A percentile compares a stretch with the other conserved stretches of the same genome.
These are phyloP conservation scores for Ostrea denselamellosa DNA, from an alignment of 1,140 invertebrate genomes.

Conservation along the genomic window DNA sequence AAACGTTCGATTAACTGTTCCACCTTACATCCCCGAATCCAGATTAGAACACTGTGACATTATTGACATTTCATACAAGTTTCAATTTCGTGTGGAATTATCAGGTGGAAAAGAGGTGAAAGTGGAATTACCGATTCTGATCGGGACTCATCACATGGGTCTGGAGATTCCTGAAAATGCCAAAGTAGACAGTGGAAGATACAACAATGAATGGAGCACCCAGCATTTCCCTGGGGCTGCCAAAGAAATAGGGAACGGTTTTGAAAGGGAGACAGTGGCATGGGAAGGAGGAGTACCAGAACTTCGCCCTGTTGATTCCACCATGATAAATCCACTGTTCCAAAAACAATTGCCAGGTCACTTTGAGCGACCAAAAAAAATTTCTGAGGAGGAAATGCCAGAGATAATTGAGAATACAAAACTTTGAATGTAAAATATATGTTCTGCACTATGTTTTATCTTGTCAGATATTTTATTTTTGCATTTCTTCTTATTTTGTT, in stretches of 20 bases:
- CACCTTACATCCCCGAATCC: slow-evolving; percentile 77
- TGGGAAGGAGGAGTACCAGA: slow-evolving; percentile 49
- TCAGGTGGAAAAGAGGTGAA: slow-evolving; percentile 66
- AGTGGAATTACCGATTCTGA: slow-evolving; percentile 67
- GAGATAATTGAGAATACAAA: slow-evolving; percentile 66
- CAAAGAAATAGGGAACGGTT: not conserved
- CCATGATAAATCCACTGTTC: slow-evolving; percentile 56
- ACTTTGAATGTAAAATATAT: slow-evolving; percentile 49
- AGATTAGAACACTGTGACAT: slow-evolving; percentile 76
- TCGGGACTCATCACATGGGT: slow-evolving; percentile 68
- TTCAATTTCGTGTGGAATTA: slow-evolving; percentile 75
- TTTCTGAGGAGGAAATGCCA: slow-evolving; percentile 45
- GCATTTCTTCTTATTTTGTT: too few species aligned
- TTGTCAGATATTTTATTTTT: not conserved
- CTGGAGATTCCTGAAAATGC: slow-evolving; percentile 55
- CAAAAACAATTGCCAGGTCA: slow-evolving; percentile 32
- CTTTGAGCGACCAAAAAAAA: not conserved
- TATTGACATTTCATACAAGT: slow-evolving; percentile 75
- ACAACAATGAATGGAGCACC: slow-evolving; percentile 47
- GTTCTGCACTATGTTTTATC: not conserved
- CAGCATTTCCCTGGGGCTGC: not conserved
- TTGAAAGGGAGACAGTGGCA: slow-evolving; percentile 17
- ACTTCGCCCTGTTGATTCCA: slow-evolving; percentile 50
- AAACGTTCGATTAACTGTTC: slow-evolving; percentile 73
- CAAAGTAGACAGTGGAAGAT: not conserved